Conservation (phyloP, 2,888 invertebrate species). For the Netelia fuscicornis region DNA sequence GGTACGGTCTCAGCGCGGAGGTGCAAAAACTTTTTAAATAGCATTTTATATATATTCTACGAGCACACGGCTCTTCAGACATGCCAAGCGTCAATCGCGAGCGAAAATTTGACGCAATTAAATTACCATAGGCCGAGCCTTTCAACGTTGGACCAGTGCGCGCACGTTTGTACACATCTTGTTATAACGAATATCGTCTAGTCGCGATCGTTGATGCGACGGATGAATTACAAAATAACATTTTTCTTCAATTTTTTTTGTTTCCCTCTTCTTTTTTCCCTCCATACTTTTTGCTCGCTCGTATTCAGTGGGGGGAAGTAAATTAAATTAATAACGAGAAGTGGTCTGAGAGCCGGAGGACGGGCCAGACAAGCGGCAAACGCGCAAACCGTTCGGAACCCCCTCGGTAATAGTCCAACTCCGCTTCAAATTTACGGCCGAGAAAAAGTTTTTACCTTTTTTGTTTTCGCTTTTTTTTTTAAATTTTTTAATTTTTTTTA, state of each 20-base stretch:
- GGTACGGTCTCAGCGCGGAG: too few species aligned
- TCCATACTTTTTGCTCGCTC: background rate
- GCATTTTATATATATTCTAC: background rate
- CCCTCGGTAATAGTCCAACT: constrained; percentile 33
- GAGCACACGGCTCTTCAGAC: background rate
- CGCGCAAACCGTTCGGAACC: constrained; percentile 47
- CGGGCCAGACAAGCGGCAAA: constrained; percentile 52
- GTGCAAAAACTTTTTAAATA: too few species aligned
- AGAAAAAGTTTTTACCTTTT: constrained; percentile 17
- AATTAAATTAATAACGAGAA: constrained; percentile 46
- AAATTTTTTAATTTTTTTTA: constrained; percentile 28
- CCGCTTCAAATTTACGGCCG: constrained; percentile 42
- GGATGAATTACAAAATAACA: constrained; percentile 26
- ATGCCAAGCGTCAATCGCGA: constrained; percentile 9
- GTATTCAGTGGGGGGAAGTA: background rate
- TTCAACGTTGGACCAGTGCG: background rate
- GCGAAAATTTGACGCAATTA: constrained; percentile 34
- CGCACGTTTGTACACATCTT: background rate
- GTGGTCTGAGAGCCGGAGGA: constrained; percentile 28
- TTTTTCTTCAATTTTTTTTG: constrained; percentile 19
- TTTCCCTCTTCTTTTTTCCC: constrained; percentile 4
- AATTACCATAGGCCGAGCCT: background rate
- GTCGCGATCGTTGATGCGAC: constrained; percentile 19
- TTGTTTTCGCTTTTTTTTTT: background rate
- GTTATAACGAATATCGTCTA: constrained; percentile 28